phyloP scores from a whole-genome alignment of 2,113 vertebrate genomes.

The Strigops habroptila region DNA sequence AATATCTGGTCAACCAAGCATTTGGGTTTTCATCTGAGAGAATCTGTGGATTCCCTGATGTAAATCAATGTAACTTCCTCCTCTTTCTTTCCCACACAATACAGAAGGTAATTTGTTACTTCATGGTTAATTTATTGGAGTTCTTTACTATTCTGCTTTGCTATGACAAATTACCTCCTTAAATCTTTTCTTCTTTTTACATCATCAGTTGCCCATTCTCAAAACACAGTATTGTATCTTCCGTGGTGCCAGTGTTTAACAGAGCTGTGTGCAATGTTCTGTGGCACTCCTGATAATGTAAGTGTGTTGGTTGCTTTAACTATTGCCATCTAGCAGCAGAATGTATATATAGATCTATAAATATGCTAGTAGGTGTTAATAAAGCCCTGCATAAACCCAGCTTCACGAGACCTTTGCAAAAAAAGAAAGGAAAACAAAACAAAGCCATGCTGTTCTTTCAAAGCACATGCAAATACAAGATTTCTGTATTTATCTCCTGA shows the following conservation, averaged over 20 bases:
- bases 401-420: not conserved
- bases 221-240: not conserved
- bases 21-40: not conserved
- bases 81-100: not conserved
- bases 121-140: not conserved
- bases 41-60: not conserved
- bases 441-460: not conserved
- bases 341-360: not conserved
- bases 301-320: not conserved
- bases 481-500: not conserved
- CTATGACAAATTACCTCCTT: not conserved
- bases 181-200: not conserved
- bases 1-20: not conserved
- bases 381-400: not conserved
- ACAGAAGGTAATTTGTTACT: not conserved
- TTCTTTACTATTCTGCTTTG: not conserved
- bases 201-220: not conserved
- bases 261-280: not conserved
- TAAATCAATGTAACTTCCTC: not conserved
- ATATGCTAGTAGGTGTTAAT: not conserved
- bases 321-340: not conserved
- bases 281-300: not conserved
- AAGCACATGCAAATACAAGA: not conserved
- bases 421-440: not conserved
- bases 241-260: not conserved